Evolutionary conservation across 2,113 vertebrate species (phyloP).

Genomic region (Ophthalmolycus amberensis): DNA sequence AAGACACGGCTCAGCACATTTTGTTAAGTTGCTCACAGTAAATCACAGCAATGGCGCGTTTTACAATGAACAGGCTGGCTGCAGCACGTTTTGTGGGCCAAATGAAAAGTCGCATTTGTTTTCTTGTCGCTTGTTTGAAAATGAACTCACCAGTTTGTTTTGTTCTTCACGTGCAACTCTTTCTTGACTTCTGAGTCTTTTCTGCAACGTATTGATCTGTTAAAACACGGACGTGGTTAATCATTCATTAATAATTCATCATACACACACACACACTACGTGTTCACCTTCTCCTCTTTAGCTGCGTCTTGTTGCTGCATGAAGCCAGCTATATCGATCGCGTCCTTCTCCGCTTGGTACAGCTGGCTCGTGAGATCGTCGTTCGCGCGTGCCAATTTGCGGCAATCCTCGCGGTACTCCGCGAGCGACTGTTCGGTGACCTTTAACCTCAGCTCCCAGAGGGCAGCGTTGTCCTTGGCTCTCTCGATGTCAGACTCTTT

Average conservation of each 20-base stretch:
- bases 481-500: slow-evolving; percentile 81
- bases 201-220: slow-evolving; percentile 85
- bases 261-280: no score
- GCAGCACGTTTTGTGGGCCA: slow-evolving; percentile 7
- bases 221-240: background rate
- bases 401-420: slow-evolving; percentile 80
- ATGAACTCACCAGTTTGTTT: slow-evolving; percentile 79
- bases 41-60: slow-evolving; percentile 9
- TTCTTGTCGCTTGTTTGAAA: slow-evolving; percentile 2
- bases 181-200: slow-evolving; percentile 77
- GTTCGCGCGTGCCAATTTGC: slow-evolving; percentile 80
- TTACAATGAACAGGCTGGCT: slow-evolving; percentile 6
- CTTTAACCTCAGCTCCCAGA: slow-evolving; percentile 87
- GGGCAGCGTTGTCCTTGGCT: slow-evolving; percentile 81
- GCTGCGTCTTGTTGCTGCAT: slow-evolving; percentile 79
- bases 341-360: slow-evolving; percentile 82
- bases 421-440: slow-evolving; percentile 80
- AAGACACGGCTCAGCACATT: slow-evolving; percentile 60
- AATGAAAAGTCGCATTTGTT: background rate
- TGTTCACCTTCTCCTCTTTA: slow-evolving; percentile 83
- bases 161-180: slow-evolving; percentile 78
- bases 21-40: slow-evolving; percentile 43
- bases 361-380: slow-evolving; percentile 83
- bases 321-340: slow-evolving; percentile 75
- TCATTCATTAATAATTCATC: no score